A percentile compares a stretch with the other conserved stretches of the same genome.
phyloP scores from a whole-genome alignment of 1,140 invertebrate genomes.

The Pinna nobilis region DNA sequence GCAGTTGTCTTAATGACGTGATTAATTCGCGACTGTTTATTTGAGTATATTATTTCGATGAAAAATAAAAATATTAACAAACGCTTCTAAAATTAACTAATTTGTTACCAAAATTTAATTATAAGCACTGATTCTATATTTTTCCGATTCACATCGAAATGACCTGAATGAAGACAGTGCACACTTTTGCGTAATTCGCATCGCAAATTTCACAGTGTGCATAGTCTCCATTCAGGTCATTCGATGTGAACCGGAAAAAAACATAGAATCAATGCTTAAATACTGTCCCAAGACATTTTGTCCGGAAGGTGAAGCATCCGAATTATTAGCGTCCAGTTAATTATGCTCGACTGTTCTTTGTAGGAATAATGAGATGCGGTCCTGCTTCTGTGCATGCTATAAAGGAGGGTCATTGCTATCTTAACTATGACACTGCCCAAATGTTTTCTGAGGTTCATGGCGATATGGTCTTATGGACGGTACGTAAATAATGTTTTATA shows the following conservation, averaged over 20 bases:
- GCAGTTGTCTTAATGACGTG: no score
- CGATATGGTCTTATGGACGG: constrained; percentile 80
- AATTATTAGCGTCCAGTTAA: no score
- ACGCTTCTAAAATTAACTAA: neutral
- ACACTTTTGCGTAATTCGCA: no score
- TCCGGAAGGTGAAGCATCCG: no score
- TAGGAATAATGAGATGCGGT: constrained; percentile 79
- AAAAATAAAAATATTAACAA: neutral
- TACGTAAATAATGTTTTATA: constrained; percentile 32
- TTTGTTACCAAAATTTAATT: no score
- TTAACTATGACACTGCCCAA: constrained; percentile 85
- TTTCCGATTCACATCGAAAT: no score
- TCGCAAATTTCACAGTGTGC: no score
- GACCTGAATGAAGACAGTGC: no score
- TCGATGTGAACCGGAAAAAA: neutral
- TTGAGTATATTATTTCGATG: no score
- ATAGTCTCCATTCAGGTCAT: neutral
- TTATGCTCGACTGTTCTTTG: constrained; percentile 11
- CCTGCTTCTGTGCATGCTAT: constrained; percentile 83
- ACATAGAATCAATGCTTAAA: no score
- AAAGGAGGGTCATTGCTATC: constrained; percentile 81
- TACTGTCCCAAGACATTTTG: neutral
- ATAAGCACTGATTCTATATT: no score
- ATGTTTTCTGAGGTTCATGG: constrained; percentile 88
- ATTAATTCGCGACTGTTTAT: no score